These are phyloP conservation scores for Myotis lucifugus DNA, from an alignment of 2,113 vertebrate genomes.

Conservation along the genomic window DNA sequence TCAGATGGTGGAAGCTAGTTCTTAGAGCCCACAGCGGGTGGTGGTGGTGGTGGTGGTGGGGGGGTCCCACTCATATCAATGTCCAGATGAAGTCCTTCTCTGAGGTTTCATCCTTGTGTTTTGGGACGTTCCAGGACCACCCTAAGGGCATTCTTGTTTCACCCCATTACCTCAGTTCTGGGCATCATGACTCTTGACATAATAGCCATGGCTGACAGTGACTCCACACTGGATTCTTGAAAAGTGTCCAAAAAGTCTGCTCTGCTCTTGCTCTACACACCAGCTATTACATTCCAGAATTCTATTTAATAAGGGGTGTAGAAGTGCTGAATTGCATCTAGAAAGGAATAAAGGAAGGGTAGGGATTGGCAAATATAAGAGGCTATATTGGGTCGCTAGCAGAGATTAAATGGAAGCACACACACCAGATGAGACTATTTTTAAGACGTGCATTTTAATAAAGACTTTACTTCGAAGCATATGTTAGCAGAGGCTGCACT, in stretches of 20 bases:
- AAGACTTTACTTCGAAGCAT: not conserved
- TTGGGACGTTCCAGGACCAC: not conserved
- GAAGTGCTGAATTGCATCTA: not conserved
- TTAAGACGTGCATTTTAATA: not conserved
- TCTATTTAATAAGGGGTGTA: not conserved
- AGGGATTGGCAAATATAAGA: not conserved
- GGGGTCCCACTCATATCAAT: not conserved
- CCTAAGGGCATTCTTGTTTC: not conserved
- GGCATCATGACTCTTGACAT: not conserved
- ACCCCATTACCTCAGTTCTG: not conserved
- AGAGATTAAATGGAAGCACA: not conserved
- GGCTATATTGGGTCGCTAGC: not conserved
- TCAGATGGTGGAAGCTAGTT: not conserved
- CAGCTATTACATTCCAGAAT: not conserved
- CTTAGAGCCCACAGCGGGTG: not conserved
- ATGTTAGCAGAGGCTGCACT: not conserved
- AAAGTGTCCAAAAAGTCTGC: not conserved
- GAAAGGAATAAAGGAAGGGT: not conserved
- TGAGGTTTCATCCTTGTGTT: not conserved
- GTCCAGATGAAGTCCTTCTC: not conserved
- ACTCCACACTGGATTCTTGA: not conserved
- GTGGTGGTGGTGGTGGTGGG: too few species aligned
- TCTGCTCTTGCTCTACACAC: not conserved
- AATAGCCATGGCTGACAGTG: not conserved
- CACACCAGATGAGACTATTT: not conserved